Conservation (phyloP, 2,113 vertebrate species). For the Paramormyrops kingsleyae region DNA sequence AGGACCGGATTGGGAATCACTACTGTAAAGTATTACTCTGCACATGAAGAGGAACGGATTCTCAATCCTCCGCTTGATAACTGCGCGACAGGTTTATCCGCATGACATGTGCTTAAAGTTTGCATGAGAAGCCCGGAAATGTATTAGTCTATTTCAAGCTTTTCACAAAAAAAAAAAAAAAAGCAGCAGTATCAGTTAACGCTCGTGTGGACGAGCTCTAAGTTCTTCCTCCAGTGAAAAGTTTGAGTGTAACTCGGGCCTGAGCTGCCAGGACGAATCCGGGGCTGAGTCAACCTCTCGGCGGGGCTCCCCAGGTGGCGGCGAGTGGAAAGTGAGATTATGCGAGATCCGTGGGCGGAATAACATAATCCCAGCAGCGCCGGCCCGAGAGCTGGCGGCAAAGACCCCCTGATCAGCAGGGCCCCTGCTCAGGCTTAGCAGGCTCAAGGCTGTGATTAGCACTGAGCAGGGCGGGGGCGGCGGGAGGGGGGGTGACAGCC, state of each 20-base stretch:
- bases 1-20: background rate
- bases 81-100: background rate
- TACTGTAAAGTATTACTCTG: background rate
- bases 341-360: slow-evolving; percentile 13
- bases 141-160: background rate
- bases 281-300: slow-evolving; percentile 14
- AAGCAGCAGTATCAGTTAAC: background rate
- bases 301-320: slow-evolving; percentile 2
- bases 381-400: slow-evolving; percentile 9
- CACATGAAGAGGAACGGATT: background rate
- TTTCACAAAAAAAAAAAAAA: background rate
- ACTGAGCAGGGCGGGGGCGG: background rate
- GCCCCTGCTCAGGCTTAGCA: background rate
- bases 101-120: background rate
- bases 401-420: slow-evolving; percentile 13
- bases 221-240: slow-evolving; percentile 4
- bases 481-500: background rate
- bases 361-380: slow-evolving; percentile 1
- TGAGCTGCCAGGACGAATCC: background rate
- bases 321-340: slow-evolving; percentile 15
- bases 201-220: background rate
- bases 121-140: background rate
- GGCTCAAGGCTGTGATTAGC: slow-evolving; percentile 13
- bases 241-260: background rate
- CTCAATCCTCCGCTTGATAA: background rate